Conservation (phyloP, 2,113 vertebrate species). For the Oryzias curvinotus region DNA sequence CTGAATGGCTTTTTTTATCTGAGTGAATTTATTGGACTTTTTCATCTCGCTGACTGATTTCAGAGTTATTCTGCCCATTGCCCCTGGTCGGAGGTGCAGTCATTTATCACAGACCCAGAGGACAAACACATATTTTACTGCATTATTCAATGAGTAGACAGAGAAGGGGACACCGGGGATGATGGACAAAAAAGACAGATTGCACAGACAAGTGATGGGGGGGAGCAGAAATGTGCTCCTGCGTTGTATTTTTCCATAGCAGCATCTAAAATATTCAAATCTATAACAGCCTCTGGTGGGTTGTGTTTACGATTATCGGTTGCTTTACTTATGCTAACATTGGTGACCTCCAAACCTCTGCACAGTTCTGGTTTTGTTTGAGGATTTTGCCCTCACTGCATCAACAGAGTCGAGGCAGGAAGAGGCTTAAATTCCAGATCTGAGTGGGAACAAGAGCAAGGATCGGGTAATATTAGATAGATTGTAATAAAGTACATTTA, state of each 20-base stretch:
- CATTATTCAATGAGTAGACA: conserved; percentile 31
- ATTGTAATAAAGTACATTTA: not conserved
- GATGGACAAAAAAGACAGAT: conserved; percentile 46
- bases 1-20: conserved; percentile 27
- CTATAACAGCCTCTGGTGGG: conserved; percentile 1
- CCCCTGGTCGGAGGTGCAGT: conserved; percentile 30
- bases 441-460: not conserved
- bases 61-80: conserved; percentile 31
- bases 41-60: conserved; percentile 51
- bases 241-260: too few relatives aligned
- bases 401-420: too few relatives aligned
- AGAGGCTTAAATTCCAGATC: too few relatives aligned
- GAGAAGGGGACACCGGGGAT: conserved; percentile 20
- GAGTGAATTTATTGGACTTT: conserved; percentile 57
- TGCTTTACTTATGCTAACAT: conserved; percentile 18
- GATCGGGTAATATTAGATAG: not conserved
- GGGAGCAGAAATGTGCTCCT: conserved; percentile 2
- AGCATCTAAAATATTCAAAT: conserved; percentile 24
- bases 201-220: conserved; percentile 26
- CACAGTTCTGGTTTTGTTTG: too few relatives aligned
- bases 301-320: conserved; percentile 7
- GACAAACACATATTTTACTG: conserved; percentile 39
- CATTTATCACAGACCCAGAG: conserved; percentile 34
- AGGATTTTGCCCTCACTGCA: too few relatives aligned
- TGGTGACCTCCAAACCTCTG: too few relatives aligned